Evolutionary conservation across 2,888 invertebrate genomes (phyloP), one percentile per base, ranked within the genome.

Genomic region (Trichopoda pennipes): DNA sequence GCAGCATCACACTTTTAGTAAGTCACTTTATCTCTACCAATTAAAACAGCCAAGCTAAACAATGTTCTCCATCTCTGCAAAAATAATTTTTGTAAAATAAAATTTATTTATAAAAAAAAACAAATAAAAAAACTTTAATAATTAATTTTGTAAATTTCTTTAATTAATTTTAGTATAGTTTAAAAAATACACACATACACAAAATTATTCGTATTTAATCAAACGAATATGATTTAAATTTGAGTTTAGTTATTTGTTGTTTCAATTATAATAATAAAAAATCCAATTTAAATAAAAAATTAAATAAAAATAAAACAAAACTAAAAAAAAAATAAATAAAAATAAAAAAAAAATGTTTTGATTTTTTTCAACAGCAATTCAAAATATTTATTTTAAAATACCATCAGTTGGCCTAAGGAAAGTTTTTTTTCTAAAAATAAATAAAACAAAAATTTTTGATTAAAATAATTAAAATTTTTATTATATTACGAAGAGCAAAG

Each of bases 221-320:
- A 75, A 68, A 56, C 38, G 4, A 68, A 66, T 60, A 60, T 35
- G 28, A 53, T 21, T 76, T 53, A 69, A 80, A 76, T 76, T 58
- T 73, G 76, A 76, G 49, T 82, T 82, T 72, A 72, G 68, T 76
- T 82, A 76, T 82, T 68, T 76, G 79, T 76, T 79, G 72, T 80
- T 80, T 80, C 38, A 68, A 80, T 76, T 72, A 68, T 68, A 72
- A 60, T 38, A 38, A 38, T 7, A 12, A 38, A 38, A 12, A 73
- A 58, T 42, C 9, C 3, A 28, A 28, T 28, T 28, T 17, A 19
- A 49, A 17, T 17, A 6, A 35, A 58, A 75, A 61, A 19, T 19
- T 3, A n/a, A 32, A 51, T 38, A 14, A 55, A 44, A 51, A 72
- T 19, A 19, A 53, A 72, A 42, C 55, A 32, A 35, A 60, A 58